Evolutionary conservation across 2,888 invertebrate species (phyloP), one percentile per base, ranked within the genome.

Genomic region (Pinctada fucata): DNA sequence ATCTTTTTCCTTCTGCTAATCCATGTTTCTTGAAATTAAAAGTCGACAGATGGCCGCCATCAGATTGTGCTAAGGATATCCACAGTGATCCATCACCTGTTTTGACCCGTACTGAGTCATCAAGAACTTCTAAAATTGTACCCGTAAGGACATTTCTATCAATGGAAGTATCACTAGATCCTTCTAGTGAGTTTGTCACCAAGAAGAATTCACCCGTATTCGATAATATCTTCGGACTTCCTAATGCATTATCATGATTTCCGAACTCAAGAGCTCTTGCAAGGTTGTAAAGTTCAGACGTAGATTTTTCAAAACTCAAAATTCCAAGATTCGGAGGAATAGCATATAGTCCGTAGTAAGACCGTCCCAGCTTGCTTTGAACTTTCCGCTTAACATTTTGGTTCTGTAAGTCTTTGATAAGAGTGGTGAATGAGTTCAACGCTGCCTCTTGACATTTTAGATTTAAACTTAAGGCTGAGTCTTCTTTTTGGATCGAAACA

Each of bases 371-470:
- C 6, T 47, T 31, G 47, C 78, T 49, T 70, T 88, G 87, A 31
- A 69, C 71, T 58, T 47, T 67, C 10, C 72, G 75, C 10, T 16
- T 51, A 6, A 86, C 45, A 2, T 70, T 69, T 13, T 69, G 73
- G 16, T 69, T 31, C 45, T 69, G 63, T 47, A 86, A 84, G 48
- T 85, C 79, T 13, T 69, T 45, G 6, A 83, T 52, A 13, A 87
- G 76, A 64, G 72, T 64, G 47, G 48, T 65, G 71, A 87, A 87
- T 5, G 85, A 67, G 3, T 50, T n/a, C 47, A 82, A 81, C 13
- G 84, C 84, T 16, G 86, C 84, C 51, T 86, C 86, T 13, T 82
- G 80, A 68, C 87, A 87, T 73, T 86, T 87, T 45, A 87, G 70
- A 65, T 87, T 87, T 31, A 87, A 66, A 31, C 85, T 85, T 2